phyloP scores from a whole-genome alignment of 2,888 invertebrate genomes.

The Stegana nigrithorax region DNA sequence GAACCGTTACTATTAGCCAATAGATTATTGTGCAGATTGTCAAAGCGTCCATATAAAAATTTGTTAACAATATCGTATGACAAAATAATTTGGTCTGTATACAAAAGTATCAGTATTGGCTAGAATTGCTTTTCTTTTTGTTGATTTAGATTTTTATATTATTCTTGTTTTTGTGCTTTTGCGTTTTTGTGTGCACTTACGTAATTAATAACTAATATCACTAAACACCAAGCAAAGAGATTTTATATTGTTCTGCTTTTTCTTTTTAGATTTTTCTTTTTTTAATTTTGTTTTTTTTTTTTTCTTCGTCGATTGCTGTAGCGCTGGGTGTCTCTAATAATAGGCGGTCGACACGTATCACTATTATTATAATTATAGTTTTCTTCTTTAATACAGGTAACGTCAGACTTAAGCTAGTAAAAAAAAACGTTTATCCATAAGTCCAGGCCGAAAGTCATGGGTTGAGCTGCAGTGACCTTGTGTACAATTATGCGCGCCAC shows the following conservation, averaged over 20 bases:
- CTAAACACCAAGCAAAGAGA: slow-evolving; percentile 50
- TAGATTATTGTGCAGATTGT: slow-evolving; percentile 66
- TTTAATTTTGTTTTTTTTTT: background rate
- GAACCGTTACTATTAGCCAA: slow-evolving; percentile 75
- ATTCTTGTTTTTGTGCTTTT: background rate
- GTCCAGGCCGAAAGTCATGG: background rate
- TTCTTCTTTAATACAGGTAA: slow-evolving; percentile 1
- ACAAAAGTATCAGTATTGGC: slow-evolving; percentile 24
- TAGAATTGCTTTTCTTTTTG: background rate
- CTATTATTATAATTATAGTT: too few species aligned
- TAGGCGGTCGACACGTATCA: background rate
- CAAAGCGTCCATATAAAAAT: slow-evolving; percentile 52
- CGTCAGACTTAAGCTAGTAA: slow-evolving; percentile 11
- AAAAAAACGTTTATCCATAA: slow-evolving; percentile 22
- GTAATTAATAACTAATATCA: slow-evolving; percentile 54
- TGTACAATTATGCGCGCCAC: slow-evolving; percentile 46
- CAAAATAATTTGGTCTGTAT: slow-evolving; percentile 5
- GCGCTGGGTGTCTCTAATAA: slow-evolving; percentile 52
- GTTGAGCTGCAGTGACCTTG: slow-evolving; percentile 17
- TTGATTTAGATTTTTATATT: background rate
- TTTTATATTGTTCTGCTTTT: slow-evolving; percentile 15
- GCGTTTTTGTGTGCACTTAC: background rate
- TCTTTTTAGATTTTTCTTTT: background rate
- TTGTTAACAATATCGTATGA: slow-evolving; percentile 9
- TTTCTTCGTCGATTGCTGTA: slow-evolving; percentile 22